These are phyloP conservation scores for Phorcus lineatus DNA, from an alignment of 2,888 invertebrate species.

Conservation along the genomic window DNA sequence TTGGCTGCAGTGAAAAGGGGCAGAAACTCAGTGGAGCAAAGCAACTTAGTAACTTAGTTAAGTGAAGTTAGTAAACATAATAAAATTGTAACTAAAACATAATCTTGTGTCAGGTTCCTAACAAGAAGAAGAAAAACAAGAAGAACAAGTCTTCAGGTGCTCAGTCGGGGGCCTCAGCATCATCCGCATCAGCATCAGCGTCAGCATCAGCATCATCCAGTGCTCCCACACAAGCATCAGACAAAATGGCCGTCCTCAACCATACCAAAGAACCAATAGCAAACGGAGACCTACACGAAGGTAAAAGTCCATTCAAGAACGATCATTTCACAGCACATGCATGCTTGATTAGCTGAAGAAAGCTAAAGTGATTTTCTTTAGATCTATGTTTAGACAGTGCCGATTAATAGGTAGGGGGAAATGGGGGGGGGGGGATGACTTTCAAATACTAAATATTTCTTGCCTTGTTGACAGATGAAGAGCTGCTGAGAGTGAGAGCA, in stretches of 20 bases:
- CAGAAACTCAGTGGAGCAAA: too few species aligned
- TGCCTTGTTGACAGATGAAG: background rate
- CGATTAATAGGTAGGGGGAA: too few species aligned
- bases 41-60: too few species aligned
- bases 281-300: slow-evolving; percentile 38
- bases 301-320: background rate
- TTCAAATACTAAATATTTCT: too few species aligned
- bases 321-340: background rate
- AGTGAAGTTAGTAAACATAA: too few species aligned
- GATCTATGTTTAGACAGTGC: too few species aligned
- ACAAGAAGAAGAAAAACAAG: slow-evolving; percentile 65
- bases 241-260: slow-evolving; percentile 30
- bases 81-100: background rate
- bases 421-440: too few species aligned
- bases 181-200: background rate
- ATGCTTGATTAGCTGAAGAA: too few species aligned
- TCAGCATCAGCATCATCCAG: background rate
- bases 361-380: too few species aligned
- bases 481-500: background rate
- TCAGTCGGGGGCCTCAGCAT: slow-evolving; percentile 6
- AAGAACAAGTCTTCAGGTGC: slow-evolving; percentile 47
- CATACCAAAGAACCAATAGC: slow-evolving; percentile 31
- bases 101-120: slow-evolving; percentile 40
- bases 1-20: too few species aligned
- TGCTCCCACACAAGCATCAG: background rate